Evolutionary conservation across 2,797 vertebrate species (phyloP), one percentile per base, ranked within the genome.

Genomic region (Hydrophis major): DNA sequence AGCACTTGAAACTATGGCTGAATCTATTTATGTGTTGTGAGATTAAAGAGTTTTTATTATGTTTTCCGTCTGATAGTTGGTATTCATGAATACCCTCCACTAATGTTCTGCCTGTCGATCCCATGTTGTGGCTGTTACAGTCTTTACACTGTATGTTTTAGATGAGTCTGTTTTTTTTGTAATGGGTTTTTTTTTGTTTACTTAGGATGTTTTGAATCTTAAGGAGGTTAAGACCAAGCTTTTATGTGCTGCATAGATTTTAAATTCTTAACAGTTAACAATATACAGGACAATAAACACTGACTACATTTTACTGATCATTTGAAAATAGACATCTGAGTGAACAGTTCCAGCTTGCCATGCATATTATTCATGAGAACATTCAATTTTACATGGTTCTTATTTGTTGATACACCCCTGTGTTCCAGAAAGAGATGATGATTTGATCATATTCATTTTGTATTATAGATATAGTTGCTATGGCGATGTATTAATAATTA

Each of bases 401-500:
- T 87, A 88, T 92, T 93, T 87, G 86, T 94, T 91, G 92, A 93
- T 69, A 25, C 90, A 87, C 25, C 50, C 66, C 87, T 88, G 20
- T 42, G 6, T n/a, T 86, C 66, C 92, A 93, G 86, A 92, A 90
- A 91, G 93, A 93, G 60, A 93, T 42, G 90, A 93, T 66, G 47
- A 57, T 83, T 94, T 89, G 93, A 66, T 37, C 88, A 14, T 91
- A 91, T 69, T 90, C 27, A 57, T 92, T 94, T 92, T 95, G 93
- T 96, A 91, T 93, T 25, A 27, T 88, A 56, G 60, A 86, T 89
- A 14, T 89, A 90, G 90, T 96, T 94, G 90, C 92, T 87, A 93
- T 94, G 91, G 92, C 92, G 93, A 95, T 94, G 92, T 95, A 92
- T 95, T 94, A 89, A 53, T 95, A 95, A 83, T 27, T 74, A 50